Evolutionary conservation across 1,140 invertebrate species (phyloP), one percentile per base, ranked within the genome.

Genomic region (Lasaia peninsularis): DNA sequence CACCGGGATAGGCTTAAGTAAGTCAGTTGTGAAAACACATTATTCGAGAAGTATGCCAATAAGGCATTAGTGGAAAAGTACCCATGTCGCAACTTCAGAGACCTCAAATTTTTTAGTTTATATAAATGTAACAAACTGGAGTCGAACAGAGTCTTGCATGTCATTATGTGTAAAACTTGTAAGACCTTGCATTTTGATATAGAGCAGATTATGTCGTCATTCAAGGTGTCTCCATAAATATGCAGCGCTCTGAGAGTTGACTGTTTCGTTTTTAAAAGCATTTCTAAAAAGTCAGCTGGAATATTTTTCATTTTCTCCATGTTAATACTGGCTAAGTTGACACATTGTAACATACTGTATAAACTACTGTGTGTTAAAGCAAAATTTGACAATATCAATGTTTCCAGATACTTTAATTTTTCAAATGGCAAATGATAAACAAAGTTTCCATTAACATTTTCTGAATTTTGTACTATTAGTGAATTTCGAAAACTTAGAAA

Each of bases 221-320:
- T 89, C 21, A 90, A 63, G 56, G 88, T 90, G 56, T 90, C 89
- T 21, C 89, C 89, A 71, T 90, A 89, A 54, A 89, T 89, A 56
- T 87, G 77, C 54, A 90, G 67, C 34, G 88, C 83, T 73, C 73
- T 73, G 11, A 90, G 68, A 20, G 77, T 80, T 4, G 75, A 72
- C 58, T 85, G 77, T 71, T 89, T 89, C 4, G 76, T 88, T 54
- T 65, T 68, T 28, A 90, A 65, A 37, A 90, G 76, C 59, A 80
- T 79, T 70, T 89, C 87, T 18, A 90, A 69, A 57, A 90, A 90
- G 49, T 85, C 79, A 35, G 79, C 76, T 8, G 89, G 89, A 54
- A 90, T 89, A 72, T 90, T 90, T 63, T 89, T 90, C 89, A 90
- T 90, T 64, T 90, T 90, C 50, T 90, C 89, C 79, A 90, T 90